phyloP scores from a whole-genome alignment of 1,140 invertebrate species.

The Drosophila sp. region DNA sequence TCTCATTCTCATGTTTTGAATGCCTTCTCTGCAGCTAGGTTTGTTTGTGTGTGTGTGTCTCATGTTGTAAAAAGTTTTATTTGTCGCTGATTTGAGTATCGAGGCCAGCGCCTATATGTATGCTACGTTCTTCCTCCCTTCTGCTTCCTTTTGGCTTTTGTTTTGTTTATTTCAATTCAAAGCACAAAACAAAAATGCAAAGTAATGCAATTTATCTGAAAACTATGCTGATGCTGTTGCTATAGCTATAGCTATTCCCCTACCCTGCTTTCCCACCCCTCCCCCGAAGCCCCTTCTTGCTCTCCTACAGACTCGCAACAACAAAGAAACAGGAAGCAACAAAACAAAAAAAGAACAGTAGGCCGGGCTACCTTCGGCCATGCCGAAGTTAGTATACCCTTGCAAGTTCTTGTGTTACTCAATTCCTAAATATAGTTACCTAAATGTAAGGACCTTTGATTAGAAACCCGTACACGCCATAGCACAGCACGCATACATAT shows the following conservation, averaged over 20 bases:
- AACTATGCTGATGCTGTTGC: constrained; percentile 54
- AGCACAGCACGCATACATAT: too few species aligned
- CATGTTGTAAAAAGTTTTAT: constrained; percentile 66
- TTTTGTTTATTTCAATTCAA: constrained; percentile 57
- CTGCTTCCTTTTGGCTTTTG: constrained; percentile 13
- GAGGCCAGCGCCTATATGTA: constrained; percentile 58
- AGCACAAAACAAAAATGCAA: constrained; percentile 60
- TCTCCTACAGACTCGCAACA: constrained; percentile 21
- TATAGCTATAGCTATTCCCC: constrained; percentile 2
- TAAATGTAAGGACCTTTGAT: too few species aligned
- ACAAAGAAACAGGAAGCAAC: constrained; percentile 7
- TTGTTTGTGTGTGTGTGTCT: constrained; percentile 11
- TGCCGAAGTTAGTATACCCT: too few species aligned
- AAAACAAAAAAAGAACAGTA: neutral
- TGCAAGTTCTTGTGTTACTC: too few species aligned
- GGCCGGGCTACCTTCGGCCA: too few species aligned
- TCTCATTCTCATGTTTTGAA: constrained; percentile 42
- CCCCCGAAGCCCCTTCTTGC: neutral
- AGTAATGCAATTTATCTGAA: constrained; percentile 68
- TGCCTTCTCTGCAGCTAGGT: constrained; percentile 6
- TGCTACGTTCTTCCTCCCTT: constrained; percentile 23
- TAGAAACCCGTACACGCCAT: too few species aligned
- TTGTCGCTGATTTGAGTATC: constrained; percentile 66
- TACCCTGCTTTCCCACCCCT: constrained; percentile 1
- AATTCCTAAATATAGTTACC: too few species aligned